These are phyloP conservation scores for Ceyx erithaca DNA, from an alignment of 2,797 vertebrate species.

Conservation along the genomic window DNA sequence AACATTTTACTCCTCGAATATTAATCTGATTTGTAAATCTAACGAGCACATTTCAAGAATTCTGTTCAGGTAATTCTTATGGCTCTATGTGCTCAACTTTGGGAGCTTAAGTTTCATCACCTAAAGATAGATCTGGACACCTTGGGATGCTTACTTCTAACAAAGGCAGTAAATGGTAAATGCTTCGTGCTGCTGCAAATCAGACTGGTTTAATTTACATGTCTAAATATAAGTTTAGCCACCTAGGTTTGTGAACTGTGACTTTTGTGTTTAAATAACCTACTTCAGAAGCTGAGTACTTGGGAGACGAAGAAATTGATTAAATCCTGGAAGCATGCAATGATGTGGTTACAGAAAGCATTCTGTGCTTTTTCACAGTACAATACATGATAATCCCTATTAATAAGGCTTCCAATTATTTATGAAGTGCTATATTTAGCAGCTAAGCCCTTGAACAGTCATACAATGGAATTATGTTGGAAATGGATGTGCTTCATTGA, in stretches of 20 bases:
- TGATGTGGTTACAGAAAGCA: constrained; percentile 60
- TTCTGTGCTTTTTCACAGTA: constrained; percentile 52
- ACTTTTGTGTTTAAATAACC: constrained; percentile 41
- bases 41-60: background rate
- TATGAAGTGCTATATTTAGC: constrained; percentile 70
- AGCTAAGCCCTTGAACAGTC: constrained; percentile 57
- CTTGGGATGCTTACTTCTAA: background rate
- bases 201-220: background rate
- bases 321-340: constrained; percentile 65
- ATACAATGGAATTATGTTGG: constrained; percentile 63
- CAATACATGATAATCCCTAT: constrained; percentile 64
- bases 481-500: constrained; percentile 70
- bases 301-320: constrained; percentile 67
- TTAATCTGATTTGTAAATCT: background rate
- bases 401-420: constrained; percentile 72
- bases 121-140: background rate
- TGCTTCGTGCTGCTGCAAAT: background rate
- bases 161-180: background rate
- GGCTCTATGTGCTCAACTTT: background rate
- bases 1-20: background rate
- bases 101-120: background rate
- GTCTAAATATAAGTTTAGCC: constrained; percentile 2
- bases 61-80: background rate
- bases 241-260: background rate
- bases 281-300: constrained; percentile 46